Evolutionary conservation across 2,888 invertebrate genomes (phyloP).

Genomic region (Sarcophaga caerulescens): DNA sequence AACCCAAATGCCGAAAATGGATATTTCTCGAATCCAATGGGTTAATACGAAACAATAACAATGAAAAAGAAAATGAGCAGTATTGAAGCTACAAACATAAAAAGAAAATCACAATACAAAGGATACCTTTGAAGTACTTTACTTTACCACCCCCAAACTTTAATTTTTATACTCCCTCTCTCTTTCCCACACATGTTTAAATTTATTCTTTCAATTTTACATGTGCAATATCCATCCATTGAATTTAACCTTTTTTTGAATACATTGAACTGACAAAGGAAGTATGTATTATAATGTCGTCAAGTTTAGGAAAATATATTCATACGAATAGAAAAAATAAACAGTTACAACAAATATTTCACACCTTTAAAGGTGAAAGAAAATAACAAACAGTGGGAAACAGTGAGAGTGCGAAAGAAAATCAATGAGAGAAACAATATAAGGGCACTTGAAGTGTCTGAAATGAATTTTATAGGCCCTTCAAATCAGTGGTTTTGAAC

Average conservation of each 20-base stretch:
- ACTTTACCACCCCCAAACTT: not conserved
- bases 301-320: constrained; percentile 33
- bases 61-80: not conserved
- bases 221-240: not conserved
- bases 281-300: constrained; percentile 39
- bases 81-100: constrained; percentile 3
- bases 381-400: not conserved
- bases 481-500: not conserved
- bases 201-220: not conserved
- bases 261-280: constrained; percentile 39
- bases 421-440: not conserved
- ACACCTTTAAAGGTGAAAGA: constrained; percentile 17
- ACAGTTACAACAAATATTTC: constrained; percentile 8
- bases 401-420: not conserved
- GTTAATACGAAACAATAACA: not conserved
- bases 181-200: not conserved
- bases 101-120: constrained; percentile 31
- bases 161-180: not conserved
- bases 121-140: constrained; percentile 37
- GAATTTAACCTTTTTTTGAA: constrained; percentile 13
- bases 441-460: not conserved
- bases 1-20: too few relatives aligned
- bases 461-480: not conserved
- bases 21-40: too few relatives aligned
- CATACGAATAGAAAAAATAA: constrained; percentile 10